These are phyloP conservation scores for Pachliopta kotzebuea DNA, from an alignment of 2,888 invertebrate genomes.

Conservation along the genomic window DNA sequence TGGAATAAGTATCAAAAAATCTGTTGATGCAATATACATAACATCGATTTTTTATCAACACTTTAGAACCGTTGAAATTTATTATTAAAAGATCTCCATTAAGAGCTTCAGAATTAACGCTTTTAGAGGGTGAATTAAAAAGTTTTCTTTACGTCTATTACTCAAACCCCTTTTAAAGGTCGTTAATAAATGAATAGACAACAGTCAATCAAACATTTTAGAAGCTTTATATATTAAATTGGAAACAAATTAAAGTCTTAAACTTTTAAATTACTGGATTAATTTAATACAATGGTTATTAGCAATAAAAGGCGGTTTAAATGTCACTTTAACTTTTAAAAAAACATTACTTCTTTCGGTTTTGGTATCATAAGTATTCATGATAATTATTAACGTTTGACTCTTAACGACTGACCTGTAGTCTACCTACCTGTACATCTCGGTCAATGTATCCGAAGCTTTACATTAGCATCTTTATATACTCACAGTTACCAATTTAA, in stretches of 20 bases:
- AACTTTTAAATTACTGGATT: not conserved
- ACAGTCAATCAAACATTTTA: conserved; percentile 19
- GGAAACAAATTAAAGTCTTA: not conserved
- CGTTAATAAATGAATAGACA: conserved; percentile 23
- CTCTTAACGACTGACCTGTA: not conserved
- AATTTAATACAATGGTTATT: not conserved
- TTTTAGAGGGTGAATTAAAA: conserved; percentile 23
- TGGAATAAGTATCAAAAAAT: no score
- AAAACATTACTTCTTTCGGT: no score
- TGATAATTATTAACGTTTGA: no score
- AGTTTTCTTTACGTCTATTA: conserved; percentile 22
- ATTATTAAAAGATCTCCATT: conserved; percentile 17
- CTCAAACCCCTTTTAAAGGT: conserved; percentile 17
- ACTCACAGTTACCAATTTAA: not conserved
- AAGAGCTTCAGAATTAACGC: conserved; percentile 7
- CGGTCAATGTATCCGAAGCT: no score
- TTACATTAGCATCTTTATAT: no score
- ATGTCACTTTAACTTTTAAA: no score
- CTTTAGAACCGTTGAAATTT: conserved; percentile 11
- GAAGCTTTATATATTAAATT: conserved; percentile 10
- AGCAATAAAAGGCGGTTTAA: not conserved
- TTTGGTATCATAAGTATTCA: no score
- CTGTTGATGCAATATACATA: not conserved
- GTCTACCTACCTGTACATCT: no score
- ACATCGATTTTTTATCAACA: not conserved